phyloP scores from a whole-genome alignment of 1,140 invertebrate species.

The Drosophila biarmipes region DNA sequence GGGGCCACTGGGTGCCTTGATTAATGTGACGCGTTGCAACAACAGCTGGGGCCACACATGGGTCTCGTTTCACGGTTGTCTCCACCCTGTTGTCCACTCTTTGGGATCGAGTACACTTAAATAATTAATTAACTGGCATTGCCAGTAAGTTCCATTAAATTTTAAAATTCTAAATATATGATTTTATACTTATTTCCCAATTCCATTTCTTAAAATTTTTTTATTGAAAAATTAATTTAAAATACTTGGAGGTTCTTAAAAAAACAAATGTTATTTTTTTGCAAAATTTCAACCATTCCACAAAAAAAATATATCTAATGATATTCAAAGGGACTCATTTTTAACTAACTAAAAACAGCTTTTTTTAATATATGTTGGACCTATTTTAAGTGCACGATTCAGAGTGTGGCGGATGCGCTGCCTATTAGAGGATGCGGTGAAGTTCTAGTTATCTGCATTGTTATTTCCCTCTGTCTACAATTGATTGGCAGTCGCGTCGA shows the following conservation, averaged over 20 bases:
- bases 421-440: conserved; percentile 69
- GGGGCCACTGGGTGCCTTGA: conserved; percentile 56
- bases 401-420: conserved; percentile 46
- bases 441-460: conserved; percentile 63
- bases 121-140: too few species aligned
- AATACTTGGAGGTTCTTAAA: too few species aligned
- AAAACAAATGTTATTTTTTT: too few species aligned
- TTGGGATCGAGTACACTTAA: conserved; percentile 3
- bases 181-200: too few species aligned
- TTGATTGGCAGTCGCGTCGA: conserved; percentile 47
- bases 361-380: too few species aligned
- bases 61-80: conserved; percentile 33
- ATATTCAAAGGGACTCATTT: too few species aligned
- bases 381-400: conserved; percentile 11
- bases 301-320: neutral
- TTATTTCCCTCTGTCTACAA: conserved; percentile 43
- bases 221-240: too few species aligned
- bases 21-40: conserved; percentile 72
- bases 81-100: conserved; percentile 11
- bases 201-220: too few species aligned
- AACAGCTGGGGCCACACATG: conserved; percentile 42
- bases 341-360: too few species aligned
- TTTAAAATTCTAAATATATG: too few species aligned
- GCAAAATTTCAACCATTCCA: too few species aligned
- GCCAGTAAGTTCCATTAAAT: too few species aligned